Base-by-base conservation (phyloP, 2,113 vertebrate species). In the Glaucomys volans region DNA sequence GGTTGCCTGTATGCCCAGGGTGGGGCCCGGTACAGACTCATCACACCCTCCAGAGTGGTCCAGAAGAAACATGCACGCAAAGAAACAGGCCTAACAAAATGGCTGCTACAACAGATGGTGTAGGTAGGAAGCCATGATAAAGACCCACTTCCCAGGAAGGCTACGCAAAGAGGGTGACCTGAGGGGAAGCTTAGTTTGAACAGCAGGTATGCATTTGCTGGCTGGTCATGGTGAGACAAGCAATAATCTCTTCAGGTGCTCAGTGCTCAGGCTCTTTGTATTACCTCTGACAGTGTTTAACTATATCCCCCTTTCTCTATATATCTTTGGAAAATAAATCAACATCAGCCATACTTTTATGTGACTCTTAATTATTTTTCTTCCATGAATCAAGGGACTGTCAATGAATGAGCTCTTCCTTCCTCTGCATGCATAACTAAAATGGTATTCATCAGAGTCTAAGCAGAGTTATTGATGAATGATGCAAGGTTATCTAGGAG, bases 281-380 rank as follows among this genome's bases (percentile, higher is more conserved):
- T 80, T 66, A n/a, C 30, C 75, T 80, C 16, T 26, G 74, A 20
- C 7, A 52, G 50, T 42, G 35, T 22, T 80, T 47, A 87, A 22
- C 47, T 14, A 18, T 12, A 22, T 59, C 54, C 74, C 54, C 42
- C 26, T 69, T 59, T 84, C 32, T 83, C 71, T 71, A 32, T 83
- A 22, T 57, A 47, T 30, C 28, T 44, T 89, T 54, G 54, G 82
- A 35, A 67, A 71, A 40, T 52, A 90, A 96, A 57, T 18, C 81
- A 64, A 71, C 20, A 2, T 91, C 84, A 84, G 42, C 95, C 74
- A 69, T 28, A 47, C n/a, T 91, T 95, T 89, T 74, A 79, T 18
- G 72, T 54, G 57, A 89, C 40, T 93, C 32, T 95, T 71, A 90
- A 76, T 84, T 77, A 80, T 75, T 95, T 95, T 91, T 50, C 54